Conservation (phyloP, 2,113 vertebrate genomes). For the Lampris incognitus region DNA sequence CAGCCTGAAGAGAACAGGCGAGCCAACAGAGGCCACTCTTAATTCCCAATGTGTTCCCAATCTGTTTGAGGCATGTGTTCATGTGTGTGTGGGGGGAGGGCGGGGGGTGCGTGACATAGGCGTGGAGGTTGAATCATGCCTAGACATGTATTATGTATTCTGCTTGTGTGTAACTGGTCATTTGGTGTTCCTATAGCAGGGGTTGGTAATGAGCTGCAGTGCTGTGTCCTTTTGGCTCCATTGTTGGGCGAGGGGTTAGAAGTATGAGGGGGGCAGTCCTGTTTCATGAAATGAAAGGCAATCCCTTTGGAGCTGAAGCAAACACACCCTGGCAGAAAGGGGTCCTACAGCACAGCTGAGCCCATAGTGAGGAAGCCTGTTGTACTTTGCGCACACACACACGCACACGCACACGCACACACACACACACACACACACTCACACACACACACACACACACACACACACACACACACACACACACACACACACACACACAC, state of each 20-base stretch:
- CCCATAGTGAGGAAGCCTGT: slow-evolving; percentile 24
- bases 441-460: slow-evolving; percentile 15
- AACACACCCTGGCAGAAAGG: slow-evolving; percentile 37
- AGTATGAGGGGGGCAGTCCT: slow-evolving; percentile 38
- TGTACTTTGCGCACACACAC: slow-evolving; percentile 4
- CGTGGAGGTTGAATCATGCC: slow-evolving; percentile 7
- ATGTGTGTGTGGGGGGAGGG: not conserved
- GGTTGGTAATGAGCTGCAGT: slow-evolving; percentile 17
- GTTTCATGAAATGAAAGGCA: slow-evolving; percentile 65
- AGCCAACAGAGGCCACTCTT: slow-evolving; percentile 46
- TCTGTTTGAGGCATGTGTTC: not conserved
- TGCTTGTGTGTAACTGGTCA: slow-evolving; percentile 18
- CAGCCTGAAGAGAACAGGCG: slow-evolving; percentile 46
- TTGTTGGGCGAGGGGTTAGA: slow-evolving; percentile 52
- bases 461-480: not conserved
- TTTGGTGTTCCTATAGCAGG: slow-evolving; percentile 37
- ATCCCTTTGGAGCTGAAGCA: slow-evolving; percentile 59
- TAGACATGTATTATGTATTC: not conserved
- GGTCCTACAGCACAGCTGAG: slow-evolving; percentile 59
- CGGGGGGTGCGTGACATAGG: slow-evolving; percentile 11
- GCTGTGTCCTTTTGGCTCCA: slow-evolving; percentile 31
- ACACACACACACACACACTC: slow-evolving; percentile 8
- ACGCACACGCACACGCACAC: not conserved
- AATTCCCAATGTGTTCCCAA: slow-evolving; percentile 12
- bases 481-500: slow-evolving; percentile 9